Evolutionary conservation across 2,797 vertebrate genomes (phyloP).

Genomic region (Steatocranus sp.): DNA sequence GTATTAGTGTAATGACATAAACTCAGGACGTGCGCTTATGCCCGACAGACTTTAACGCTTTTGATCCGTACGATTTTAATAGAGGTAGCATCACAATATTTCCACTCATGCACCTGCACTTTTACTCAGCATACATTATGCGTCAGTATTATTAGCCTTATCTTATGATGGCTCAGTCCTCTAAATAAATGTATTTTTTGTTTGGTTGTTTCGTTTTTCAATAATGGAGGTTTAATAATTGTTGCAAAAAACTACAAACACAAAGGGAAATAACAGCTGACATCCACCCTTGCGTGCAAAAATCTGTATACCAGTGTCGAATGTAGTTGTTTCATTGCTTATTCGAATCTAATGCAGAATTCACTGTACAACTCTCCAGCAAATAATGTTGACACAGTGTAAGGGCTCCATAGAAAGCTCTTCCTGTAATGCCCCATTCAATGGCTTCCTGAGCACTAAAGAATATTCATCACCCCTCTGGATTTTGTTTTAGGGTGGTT

Average conservation of each 20-base stretch:
- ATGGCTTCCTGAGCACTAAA: slow-evolving; percentile 35
- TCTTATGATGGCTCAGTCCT: background rate
- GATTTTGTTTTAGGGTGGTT: slow-evolving; percentile 32
- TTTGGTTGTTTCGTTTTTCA: background rate
- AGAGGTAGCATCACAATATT: background rate
- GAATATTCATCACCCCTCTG: slow-evolving; percentile 45
- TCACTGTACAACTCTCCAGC: background rate
- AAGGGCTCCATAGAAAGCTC: background rate
- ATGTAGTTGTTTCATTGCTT: background rate
- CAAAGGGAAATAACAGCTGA: background rate
- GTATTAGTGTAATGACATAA: background rate
- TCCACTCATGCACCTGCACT: background rate
- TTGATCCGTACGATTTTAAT: background rate
- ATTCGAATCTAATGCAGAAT: background rate
- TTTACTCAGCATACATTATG: background rate
- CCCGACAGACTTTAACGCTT: background rate
- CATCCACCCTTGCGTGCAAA: background rate
- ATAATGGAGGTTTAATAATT: background rate
- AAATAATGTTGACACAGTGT: background rate
- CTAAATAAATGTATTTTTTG: background rate
- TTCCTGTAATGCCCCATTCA: slow-evolving; percentile 27
- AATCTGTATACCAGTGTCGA: background rate
- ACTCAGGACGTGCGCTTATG: background rate
- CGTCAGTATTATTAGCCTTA: background rate
- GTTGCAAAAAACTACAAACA: background rate